Evolutionary conservation across 2,113 vertebrate species (phyloP).

Genomic region (Herpailurus yagouaroundi): DNA sequence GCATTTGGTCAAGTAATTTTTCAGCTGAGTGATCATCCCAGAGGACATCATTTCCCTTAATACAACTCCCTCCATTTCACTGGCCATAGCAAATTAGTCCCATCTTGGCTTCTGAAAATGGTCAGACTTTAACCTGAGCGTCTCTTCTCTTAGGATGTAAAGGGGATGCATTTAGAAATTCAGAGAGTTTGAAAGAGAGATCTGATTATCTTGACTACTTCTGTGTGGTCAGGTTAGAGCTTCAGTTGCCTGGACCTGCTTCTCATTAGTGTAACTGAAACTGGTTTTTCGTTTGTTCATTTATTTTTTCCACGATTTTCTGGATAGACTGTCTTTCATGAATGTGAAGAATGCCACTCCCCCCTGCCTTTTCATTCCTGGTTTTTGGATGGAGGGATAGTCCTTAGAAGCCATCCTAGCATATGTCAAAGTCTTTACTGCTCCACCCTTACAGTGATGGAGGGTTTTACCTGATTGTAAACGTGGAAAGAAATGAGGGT

Average conservation of each 20-base stretch:
- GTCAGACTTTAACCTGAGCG: neutral
- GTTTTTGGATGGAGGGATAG: neutral
- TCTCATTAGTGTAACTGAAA: neutral
- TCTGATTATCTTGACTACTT: neutral
- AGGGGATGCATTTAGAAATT: neutral
- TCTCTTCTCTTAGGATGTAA: neutral
- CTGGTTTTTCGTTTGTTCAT: neutral
- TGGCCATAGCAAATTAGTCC: conserved; percentile 43
- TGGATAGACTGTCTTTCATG: neutral
- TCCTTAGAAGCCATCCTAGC: neutral
- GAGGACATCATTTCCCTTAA: neutral
- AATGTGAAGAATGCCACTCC: neutral
- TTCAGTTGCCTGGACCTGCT: neutral
- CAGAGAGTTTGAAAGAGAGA: neutral
- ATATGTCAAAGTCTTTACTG: neutral
- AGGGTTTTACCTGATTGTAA: neutral
- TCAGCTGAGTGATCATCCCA: conserved; percentile 37
- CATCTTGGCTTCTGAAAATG: neutral
- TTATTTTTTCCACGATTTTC: conserved; percentile 7
- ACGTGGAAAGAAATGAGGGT: neutral
- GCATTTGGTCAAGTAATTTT: conserved; percentile 56
- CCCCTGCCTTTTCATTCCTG: neutral
- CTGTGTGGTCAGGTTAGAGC: neutral
- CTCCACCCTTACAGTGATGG: neutral
- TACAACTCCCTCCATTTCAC: neutral